Evolutionary conservation across 2,797 vertebrate genomes (phyloP).

Genomic region (Micrastur ruficollis): DNA sequence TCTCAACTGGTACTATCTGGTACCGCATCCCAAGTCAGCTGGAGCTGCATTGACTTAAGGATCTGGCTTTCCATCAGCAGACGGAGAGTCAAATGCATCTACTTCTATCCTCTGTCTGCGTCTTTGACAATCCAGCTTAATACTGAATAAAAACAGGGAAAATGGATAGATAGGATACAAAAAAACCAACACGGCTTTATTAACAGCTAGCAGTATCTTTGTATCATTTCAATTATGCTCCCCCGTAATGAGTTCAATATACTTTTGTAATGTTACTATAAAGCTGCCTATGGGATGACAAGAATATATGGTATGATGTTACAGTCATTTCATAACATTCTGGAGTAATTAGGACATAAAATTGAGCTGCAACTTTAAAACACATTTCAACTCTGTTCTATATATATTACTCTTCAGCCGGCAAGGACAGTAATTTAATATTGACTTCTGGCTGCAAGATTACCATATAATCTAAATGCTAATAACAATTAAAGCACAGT

Average conservation of each 20-base stretch:
- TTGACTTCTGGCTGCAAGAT: conserved; percentile 59
- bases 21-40: not conserved
- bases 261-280: conserved; percentile 7
- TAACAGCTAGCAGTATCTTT: not conserved
- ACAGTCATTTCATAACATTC: conserved; percentile 29
- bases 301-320: conserved; percentile 31
- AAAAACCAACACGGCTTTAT: not conserved
- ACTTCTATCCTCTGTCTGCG: rapidly evolving
- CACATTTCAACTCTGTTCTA: conserved; percentile 11
- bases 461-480: conserved; percentile 69
- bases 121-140: too few species aligned
- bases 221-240: not conserved
- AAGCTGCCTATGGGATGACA: conserved; percentile 40
- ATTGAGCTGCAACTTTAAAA: conserved; percentile 51
- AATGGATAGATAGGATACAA: not conserved
- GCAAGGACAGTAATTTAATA: conserved; percentile 68
- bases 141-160: rapidly evolving
- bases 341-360: conserved; percentile 68
- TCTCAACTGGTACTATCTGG: not conserved
- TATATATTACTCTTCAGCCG: not conserved
- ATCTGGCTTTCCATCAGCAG: not conserved
- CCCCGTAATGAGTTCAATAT: conserved; percentile 8
- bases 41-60: not conserved
- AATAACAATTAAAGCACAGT: conserved; percentile 60
- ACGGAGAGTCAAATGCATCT: not conserved